phyloP scores from a whole-genome alignment of 2,888 invertebrate species.

The Drosophila birchii region DNA sequence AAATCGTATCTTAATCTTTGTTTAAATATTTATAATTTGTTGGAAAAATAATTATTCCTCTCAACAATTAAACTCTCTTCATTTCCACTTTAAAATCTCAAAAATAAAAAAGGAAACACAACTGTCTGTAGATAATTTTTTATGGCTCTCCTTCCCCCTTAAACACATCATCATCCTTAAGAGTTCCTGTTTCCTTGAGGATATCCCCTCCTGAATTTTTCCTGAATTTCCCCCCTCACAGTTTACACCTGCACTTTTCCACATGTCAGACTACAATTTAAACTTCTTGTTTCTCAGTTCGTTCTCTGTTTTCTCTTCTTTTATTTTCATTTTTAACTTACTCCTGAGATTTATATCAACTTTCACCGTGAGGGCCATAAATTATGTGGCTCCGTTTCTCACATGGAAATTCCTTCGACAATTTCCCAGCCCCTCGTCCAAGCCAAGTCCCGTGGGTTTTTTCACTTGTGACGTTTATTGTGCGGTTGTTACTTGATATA shows the following conservation, averaged over 20 bases:
- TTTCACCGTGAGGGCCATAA: slow-evolving; percentile 74
- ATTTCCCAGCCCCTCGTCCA: slow-evolving; percentile 24
- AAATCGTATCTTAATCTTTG: background rate
- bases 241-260: slow-evolving; percentile 40
- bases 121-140: slow-evolving; percentile 28
- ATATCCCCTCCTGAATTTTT: slow-evolving; percentile 28
- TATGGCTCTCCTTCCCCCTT: slow-evolving; percentile 6
- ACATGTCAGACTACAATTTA: slow-evolving; percentile 44
- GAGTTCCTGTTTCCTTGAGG: slow-evolving; percentile 41
- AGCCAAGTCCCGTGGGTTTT: slow-evolving; percentile 55
- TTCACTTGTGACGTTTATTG: slow-evolving; percentile 69
- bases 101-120: slow-evolving; percentile 4
- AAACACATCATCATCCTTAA: slow-evolving; percentile 32
- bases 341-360: slow-evolving; percentile 79
- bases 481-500: slow-evolving; percentile 70
- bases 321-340: slow-evolving; percentile 46
- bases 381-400: slow-evolving; percentile 64
- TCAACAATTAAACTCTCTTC: background rate
- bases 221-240: background rate
- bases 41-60: slow-evolving; percentile 6
- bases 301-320: background rate
- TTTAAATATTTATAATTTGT: slow-evolving; percentile 7
- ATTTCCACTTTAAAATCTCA: slow-evolving; percentile 5
- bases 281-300: slow-evolving; percentile 25
- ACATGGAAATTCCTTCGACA: slow-evolving; percentile 59